Base-by-base conservation (phyloP, 1,140 invertebrate genomes). In the Brachionus paranguensis region DNA sequence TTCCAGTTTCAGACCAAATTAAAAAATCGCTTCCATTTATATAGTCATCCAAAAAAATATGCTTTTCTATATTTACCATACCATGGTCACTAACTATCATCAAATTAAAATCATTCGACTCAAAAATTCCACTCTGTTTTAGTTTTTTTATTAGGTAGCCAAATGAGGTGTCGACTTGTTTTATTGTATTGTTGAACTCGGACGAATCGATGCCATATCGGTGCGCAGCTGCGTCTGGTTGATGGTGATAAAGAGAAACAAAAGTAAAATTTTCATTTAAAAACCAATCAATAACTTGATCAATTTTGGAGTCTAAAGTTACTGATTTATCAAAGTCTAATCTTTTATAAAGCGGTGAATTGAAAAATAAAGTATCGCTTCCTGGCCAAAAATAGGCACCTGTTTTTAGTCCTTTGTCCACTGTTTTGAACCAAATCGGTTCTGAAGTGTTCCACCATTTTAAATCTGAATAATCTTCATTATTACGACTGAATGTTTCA, bases 401-500 rank as follows among this genome's bases (percentile, higher is more conserved):
- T 53, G 74, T 78, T 78, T 78, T 78, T 50, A 78, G 29, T n/a
- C 74, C 74, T 47, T 43, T 41, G 8, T 78, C 17, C 0, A 50
- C 29, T 47, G 74, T 4, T 4, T 24, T 78, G n/a, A 78, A 53
- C 74, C 74, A 78, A 78, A 78, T 78, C 3, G 74, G 74, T 24
- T 41, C 29, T 20, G 10, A 11, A 8, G 37, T 20, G 43, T 78
- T 78, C 74, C 74, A 78, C 43, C 50, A 78, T 53, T 43, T 53
- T 20, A 27, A 20, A 29, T 78, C 27, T 20, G 37, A 78, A 43
- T 41, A 74, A 17, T 24, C 45, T 45, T 78, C 50, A 50, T 47
- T 43, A 24, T 43, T 24, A 1, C 14, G 8, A 27, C 8, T 43
- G 8, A 78, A 41, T 88, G 84, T 87, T 55, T 88, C 88, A 20